Base-by-base conservation (phyloP, 2,797 vertebrate genomes). In the Bufotes viridis region DNA sequence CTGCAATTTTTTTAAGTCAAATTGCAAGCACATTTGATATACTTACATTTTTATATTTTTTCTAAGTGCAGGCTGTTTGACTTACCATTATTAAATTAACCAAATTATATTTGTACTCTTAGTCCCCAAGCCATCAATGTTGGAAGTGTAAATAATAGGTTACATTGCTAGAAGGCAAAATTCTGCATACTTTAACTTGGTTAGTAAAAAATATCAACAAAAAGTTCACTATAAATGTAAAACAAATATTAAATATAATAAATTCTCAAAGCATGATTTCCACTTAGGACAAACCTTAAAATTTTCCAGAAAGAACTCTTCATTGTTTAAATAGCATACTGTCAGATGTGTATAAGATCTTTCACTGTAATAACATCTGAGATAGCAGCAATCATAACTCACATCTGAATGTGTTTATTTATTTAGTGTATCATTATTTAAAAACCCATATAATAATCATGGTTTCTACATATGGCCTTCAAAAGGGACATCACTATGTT, bases 91-190 rank as follows among this genome's bases (percentile, higher is more conserved):
- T 86, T 80, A 79, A 78, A 79, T 86, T 78, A 86, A 86, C 34
- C 84, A 79, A 86, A 69, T 65, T 86, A 78, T 29, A 69, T 22
- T 86, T 69, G 10, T 70, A 81, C 78, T 22, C 69, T 86, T 26
- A 86, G 84, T 70, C 63, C 78, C 65, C 65, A 72, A 86, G 76
- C 63, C 53, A 86, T 86, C 70, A 70, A 55, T 63, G 51, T 49
- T 86, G 78, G 29, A 86, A 86, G 61, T 84, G 82, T 84, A 84
- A 84, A 84, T 84, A 80, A 86, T 76, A 80, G 53, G 26, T 60
- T 81, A 75, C 55, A 84, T 29, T 86, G 85, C 78, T 81, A 72
- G 78, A 72, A 86, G 85, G 85, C 63, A 80, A 29, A 80, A 29
- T 22, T 65, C 85, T 34, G 60, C 14, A 10, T 75, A 84, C 14